Percentiles rank a stretch among this genome's conserved stretches.
Evolutionary conservation across 2,113 vertebrate species (phyloP).

Genomic region (Phrynosoma platyrhinos): DNA sequence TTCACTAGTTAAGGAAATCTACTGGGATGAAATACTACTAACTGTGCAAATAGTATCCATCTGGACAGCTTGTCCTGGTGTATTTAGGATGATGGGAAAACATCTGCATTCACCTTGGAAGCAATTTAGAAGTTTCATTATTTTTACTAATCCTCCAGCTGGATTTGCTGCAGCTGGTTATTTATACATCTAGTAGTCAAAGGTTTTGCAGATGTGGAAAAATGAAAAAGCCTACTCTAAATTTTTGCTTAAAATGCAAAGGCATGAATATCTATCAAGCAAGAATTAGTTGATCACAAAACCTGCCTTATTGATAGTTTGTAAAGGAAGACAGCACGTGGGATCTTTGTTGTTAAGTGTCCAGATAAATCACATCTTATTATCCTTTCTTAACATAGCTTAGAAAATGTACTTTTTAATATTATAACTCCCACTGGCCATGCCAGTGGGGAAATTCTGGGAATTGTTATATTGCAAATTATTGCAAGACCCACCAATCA

Average conservation of each 20-base stretch:
- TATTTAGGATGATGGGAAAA: neutral
- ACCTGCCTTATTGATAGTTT: too few relatives aligned
- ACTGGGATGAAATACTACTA: slow-evolving; percentile 6
- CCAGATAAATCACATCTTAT: neutral
- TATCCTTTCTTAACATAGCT: neutral
- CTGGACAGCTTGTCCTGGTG: neutral
- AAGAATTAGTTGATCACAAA: neutral
- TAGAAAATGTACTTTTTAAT: too few relatives aligned
- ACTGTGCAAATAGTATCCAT: slow-evolving; percentile 9
- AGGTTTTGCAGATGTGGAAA: neutral
- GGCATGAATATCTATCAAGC: neutral
- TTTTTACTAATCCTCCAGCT: neutral
- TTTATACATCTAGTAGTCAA: neutral
- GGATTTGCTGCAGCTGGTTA: neutral
- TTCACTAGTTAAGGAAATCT: slow-evolving; percentile 2
- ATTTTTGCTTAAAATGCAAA: neutral
- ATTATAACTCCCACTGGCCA: too few relatives aligned
- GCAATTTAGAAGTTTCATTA: slow-evolving; percentile 1
- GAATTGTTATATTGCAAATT: too few relatives aligned
- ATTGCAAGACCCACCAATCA: too few relatives aligned
- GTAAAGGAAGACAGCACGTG: too few relatives aligned
- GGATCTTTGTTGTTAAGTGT: neutral
- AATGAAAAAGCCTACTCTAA: neutral
- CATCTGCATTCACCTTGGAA: slow-evolving; percentile 10
- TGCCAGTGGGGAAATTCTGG: too few relatives aligned